Evolutionary conservation across 2,113 vertebrate species (phyloP), one percentile per base, ranked within the genome.

Genomic region (Pachycephala philippinensis): DNA sequence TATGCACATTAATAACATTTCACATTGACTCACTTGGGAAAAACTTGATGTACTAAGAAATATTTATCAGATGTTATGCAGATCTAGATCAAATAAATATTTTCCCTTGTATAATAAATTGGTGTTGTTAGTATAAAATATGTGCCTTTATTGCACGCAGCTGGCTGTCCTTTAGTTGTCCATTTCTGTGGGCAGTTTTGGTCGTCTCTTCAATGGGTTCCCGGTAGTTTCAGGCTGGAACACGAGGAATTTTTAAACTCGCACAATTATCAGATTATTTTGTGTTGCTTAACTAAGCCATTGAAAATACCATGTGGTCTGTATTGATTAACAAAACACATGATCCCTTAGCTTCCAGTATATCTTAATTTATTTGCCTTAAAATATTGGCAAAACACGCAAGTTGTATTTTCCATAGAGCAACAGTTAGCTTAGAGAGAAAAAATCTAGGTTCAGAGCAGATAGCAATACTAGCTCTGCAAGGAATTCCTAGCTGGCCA

Each of bases 391-490:
- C 66, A 93, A 69, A 95, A 63, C 45, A 65, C 22, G 31, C 3
- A 10, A 77, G 39, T 31, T 69, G 63, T 40, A 78, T 78, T 96
- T 96, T 97, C 72, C 61, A 77, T 80, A n/a, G 86, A 79, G 74
- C 16, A 64, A 61, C 74, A 84, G 77, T 92, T 92, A 90, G 57
- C 50, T 91, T 90, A 69, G 86, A 66, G 57, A 94, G 35, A 83
- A 92, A 92, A 96, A 95, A 81, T 37, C 68, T 79, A 70, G 79
- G 47, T 91, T 95, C 81, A 82, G 86, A 80, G 77, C 70, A 90
- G 93, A 93, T 94, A 96, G 94, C 88, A 97, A 85, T 71, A 94
- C 74, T 83, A 95, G 83, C 93, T 96, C 87, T 96, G 92, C 53
- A 80, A 95, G 70, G 81, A 95, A 97, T 95, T 93, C 86, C 82